Evolutionary conservation across 2,888 invertebrate genomes (phyloP), one percentile per base, ranked within the genome.

Genomic region (Drosophila fulvimacula): DNA sequence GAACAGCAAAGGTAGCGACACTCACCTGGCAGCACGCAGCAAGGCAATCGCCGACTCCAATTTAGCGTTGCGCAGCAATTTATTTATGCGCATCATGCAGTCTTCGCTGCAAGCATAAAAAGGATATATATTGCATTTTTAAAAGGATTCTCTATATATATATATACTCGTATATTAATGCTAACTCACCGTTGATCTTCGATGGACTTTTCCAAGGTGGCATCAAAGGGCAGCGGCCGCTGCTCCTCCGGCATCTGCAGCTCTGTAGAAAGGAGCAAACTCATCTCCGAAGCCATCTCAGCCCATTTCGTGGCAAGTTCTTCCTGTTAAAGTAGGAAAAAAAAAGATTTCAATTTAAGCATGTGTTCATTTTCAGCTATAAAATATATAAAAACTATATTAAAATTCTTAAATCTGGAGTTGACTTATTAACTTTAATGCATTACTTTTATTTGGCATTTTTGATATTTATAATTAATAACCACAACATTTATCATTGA

Each of bases 51-150:
- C 97, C 81, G 95, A 95, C 89, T 96, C 96, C 79, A 95, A 94
- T 81, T 96, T 95, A 66, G 94, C 94, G 57, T 94, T 94, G 52
- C 96, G 94, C 91, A 98, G 93, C 73, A 95, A 93, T 85, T 94
- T 95, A 92, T 98, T 97, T 79, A 98, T 95, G 84, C 95, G 95
- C 90, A 95, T 95, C 96, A 98, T 97, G 67, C 98, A 97, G 88
- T 96, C 96, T 71, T 95, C 95, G 92, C 98, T 98, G 93, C 55
- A 93, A 93, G 41, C 41, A 61, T 13, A 53, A 36, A 24, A 59
- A 51, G 3, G 2, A 55, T n/a, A 49, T 38, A 11, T 77, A 46
- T 51, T 11, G 17, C 9, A 42, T 30, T 30, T 38, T 41, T n/a
- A 51, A 27, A 32, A 48, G 30, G 48, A 30, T n/a, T 32, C 32